Evolutionary conservation across 2,797 vertebrate species (phyloP).

Genomic region (Acanthurus leucopareius): DNA sequence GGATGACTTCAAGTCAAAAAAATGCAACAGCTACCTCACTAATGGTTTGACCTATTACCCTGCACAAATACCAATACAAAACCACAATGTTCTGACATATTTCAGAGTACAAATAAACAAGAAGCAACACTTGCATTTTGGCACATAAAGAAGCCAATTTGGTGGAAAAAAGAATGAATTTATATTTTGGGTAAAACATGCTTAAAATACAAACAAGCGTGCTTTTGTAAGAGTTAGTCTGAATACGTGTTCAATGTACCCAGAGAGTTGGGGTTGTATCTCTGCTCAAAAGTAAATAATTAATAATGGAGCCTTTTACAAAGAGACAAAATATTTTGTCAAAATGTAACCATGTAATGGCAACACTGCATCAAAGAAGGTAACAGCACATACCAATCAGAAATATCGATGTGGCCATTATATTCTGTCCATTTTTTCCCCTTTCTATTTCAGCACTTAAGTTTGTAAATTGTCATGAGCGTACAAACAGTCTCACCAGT

Average conservation of each 20-base stretch:
- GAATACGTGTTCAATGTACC: background rate
- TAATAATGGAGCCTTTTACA: background rate
- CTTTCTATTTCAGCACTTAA: background rate
- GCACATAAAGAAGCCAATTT: too few species aligned
- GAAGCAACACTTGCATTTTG: too few species aligned
- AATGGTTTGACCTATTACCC: too few species aligned
- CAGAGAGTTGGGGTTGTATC: background rate
- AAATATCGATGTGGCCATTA: background rate
- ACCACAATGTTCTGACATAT: too few species aligned
- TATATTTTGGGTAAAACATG: too few species aligned
- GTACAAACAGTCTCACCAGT: slow-evolving; percentile 89
- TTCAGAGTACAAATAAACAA: too few species aligned
- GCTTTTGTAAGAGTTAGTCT: too few species aligned
- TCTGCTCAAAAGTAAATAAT: background rate
- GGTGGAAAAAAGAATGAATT: too few species aligned
- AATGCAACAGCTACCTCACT: too few species aligned
- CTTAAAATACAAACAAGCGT: too few species aligned
- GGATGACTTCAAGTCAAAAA: too few species aligned
- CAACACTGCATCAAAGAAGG: background rate
- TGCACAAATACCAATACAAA: too few species aligned
- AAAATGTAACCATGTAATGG: background rate
- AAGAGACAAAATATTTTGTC: background rate
- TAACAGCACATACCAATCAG: background rate
- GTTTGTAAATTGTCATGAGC: background rate
- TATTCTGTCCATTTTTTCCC: background rate